These are phyloP conservation scores for Xenopus tropicalis DNA, from an alignment of 2,113 vertebrate species.

Conservation along the genomic window UCB_Xtro_10.0 CM004450.2:112387001-112387500, in stretches of 20 bases:
- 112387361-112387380: too few species aligned
- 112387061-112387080: constrained; percentile 35
- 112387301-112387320: too few species aligned
- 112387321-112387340: too few species aligned
- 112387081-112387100: constrained; percentile 42
- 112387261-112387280: not conserved
- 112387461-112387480: too few species aligned
- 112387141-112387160: constrained; percentile 37
- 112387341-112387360: too few species aligned
- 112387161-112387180: constrained; percentile 33
- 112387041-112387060: constrained; percentile 40
- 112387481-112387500: too few species aligned
- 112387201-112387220: constrained; percentile 21
- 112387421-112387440: too few species aligned
- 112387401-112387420: too few species aligned
- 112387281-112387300: not conserved
- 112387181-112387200: constrained; percentile 43
- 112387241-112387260: constrained; percentile 15
- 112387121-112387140: constrained; percentile 41
- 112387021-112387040: constrained; percentile 35
- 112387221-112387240: constrained; percentile 21
- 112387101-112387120: constrained; percentile 36
- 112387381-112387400: too few species aligned
- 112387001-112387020: constrained; percentile 38
- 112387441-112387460: too few species aligned